Conservation (phyloP, 1,140 invertebrate species). For the Drosophila kohkoa region DNA sequence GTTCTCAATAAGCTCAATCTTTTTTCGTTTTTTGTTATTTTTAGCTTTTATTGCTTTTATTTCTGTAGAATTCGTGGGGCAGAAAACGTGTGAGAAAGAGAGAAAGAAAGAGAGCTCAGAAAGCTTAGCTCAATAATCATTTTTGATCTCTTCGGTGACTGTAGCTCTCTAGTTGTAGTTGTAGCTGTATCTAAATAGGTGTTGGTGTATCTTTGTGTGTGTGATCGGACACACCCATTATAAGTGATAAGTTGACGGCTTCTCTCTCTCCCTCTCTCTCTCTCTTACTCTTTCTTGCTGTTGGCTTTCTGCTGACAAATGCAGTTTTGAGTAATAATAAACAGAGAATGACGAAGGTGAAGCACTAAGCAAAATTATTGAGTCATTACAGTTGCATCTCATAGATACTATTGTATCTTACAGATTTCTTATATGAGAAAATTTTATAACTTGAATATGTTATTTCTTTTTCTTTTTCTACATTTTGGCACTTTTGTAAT, state of each 20-base stretch:
- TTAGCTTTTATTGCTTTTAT: conserved; percentile 14
- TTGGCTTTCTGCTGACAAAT: conserved; percentile 14
- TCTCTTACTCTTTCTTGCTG: background rate
- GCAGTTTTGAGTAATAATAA: conserved; percentile 1
- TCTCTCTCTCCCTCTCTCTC: background rate
- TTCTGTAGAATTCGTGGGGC: background rate
- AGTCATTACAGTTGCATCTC: background rate
- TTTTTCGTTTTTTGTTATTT: background rate
- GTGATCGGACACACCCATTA: conserved; percentile 31
- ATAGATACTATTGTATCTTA: background rate
- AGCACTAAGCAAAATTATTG: conserved; percentile 5
- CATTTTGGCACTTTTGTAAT: too few species aligned
- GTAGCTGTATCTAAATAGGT: background rate
- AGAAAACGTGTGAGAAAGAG: too few species aligned
- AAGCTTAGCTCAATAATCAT: conserved; percentile 8
- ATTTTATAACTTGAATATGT: background rate
- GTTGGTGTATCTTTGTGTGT: background rate
- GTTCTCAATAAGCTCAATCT: conserved; percentile 14
- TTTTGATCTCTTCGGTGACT: conserved; percentile 19
- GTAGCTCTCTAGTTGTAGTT: conserved; percentile 1
- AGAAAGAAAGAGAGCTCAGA: background rate
- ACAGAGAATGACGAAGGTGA: background rate
- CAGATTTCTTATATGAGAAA: background rate
- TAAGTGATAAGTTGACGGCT: conserved; percentile 31
- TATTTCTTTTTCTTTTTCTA: background rate